Base-by-base conservation (phyloP, 2,113 vertebrate genomes). In the Tylochromis polylepis region DNA sequence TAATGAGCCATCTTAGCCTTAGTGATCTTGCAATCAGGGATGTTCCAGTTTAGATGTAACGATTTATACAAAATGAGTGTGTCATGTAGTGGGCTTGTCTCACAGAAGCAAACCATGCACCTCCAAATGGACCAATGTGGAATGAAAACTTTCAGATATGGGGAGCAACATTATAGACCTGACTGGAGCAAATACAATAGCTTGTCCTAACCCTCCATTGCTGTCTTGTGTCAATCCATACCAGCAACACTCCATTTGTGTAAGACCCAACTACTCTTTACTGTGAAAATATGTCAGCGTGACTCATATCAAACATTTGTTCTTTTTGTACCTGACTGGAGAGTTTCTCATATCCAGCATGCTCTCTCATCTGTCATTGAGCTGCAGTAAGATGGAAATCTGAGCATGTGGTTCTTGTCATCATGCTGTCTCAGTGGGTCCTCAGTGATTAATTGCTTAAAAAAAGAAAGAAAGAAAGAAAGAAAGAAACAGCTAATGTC, bases 271-370 rank as follows among this genome's bases (percentile, higher is more conserved):
- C 46, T 51, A 46, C 29, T 77, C 43, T 51, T 49, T 53, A 77
- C 18, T 77, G 27, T 34, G 27, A 53, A 77, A 53, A 77, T n/a
- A 77, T 77, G 16, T 12, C 72, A 53, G 6, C 11, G 11, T 51
- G 46, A 53, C 20, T 77, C 27, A 53, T 77, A 12, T 31, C 34
- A 31, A 65, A 22, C 46, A 24, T 53, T 24, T 88, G 49, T 81
- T 89, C 84, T 87, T 89, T 89, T 89, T 90, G 83, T 88, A 51
- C 43, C 56, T 70, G 46, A 51, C 60, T 38, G n/a, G 59, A 85
- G 77, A 22, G 57, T 89, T 91, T 91, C 56, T 87, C 81, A 49
- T 90, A 91, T 91, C 43, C 87, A 83, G 85, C 87, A 89, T 89
- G 89, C 31, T 83, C 36, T 85, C 67, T 72, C 79, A 46, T 82